These are phyloP conservation scores for Anisognathus igniventris DNA, from an alignment of 2,797 vertebrate species.

Conservation along the genomic window DNA sequence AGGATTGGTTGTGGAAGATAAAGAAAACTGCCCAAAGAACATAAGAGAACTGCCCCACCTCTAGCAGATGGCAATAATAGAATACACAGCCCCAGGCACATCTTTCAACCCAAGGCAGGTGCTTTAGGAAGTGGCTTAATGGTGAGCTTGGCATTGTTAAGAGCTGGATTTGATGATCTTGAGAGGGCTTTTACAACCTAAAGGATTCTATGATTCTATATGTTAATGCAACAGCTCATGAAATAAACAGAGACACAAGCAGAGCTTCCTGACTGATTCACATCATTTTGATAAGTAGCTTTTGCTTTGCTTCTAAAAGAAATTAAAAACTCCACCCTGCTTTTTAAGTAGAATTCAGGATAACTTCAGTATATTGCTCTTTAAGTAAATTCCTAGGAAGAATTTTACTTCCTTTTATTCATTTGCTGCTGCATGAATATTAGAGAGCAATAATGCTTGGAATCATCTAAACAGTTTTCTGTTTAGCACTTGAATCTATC, in stretches of 20 bases:
- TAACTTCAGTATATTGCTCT: neutral
- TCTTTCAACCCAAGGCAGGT: neutral
- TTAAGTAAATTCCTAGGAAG: neutral
- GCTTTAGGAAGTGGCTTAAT: neutral
- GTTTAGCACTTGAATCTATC: conserved; percentile 24
- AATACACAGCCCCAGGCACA: neutral
- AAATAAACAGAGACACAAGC: neutral
- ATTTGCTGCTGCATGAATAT: neutral
- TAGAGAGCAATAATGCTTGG: conserved; percentile 12
- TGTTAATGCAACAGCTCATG: neutral
- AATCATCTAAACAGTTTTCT: conserved; percentile 1
- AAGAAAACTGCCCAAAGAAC: neutral
- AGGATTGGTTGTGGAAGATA: neutral
- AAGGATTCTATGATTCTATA: neutral
- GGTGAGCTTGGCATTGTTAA: neutral
- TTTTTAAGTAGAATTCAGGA: conserved; percentile 8
- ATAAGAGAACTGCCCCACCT: neutral
- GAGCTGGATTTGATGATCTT: rapidly evolving
- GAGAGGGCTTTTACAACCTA: neutral
- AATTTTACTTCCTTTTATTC: conserved; percentile 21
- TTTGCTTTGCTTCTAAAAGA: neutral
- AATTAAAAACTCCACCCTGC: rapidly evolving
- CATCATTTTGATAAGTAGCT: conserved; percentile 11
- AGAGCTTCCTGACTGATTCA: neutral
- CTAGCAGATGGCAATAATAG: neutral